Base-by-base conservation (phyloP, 2,113 vertebrate genomes). In the Stegostoma tigrinum region DNA sequence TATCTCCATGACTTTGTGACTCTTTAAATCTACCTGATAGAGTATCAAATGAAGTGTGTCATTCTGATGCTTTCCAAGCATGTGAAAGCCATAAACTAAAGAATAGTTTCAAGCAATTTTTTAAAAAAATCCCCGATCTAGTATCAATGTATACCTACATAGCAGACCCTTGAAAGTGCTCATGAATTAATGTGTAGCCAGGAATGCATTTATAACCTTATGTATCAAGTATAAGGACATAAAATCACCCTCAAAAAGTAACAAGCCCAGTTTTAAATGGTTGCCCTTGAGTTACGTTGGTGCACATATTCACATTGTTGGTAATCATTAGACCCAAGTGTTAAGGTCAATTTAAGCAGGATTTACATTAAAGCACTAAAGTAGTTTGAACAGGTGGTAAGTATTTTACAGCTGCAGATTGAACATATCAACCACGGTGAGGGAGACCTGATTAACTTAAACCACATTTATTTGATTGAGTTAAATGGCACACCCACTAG, bases 381-480 rank as follows among this genome's bases (percentile, higher is more conserved):
- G 89, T 91, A 91, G 89, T 91, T 91, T 91, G 89, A 91, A 91
- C 89, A 91, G 89, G 89, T 91, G 89, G 89, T 91, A 91, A 91
- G 30, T 91, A 91, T 91, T 91, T 91, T 91, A 38, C 61, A 91
- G 89, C 55, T 38, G 55, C 89, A 91, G 55, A 91, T 64, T 64
- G 89, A 91, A 91, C 6, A n/a, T 42, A 91, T 91, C 89, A 91
- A 66, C 89, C 5, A 64, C 0, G 89, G 89, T 91, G 55, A 91
- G 89, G 89, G 85, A 61, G 89, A 91, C 61, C 89, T 34, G 55
- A 66, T 91, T 91, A 91, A 91, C 89, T 64, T 91, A 91, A 91
- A 91, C 55, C 89, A 91, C 89, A 66, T 91, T 91, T n/a, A 64
- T 64, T 91, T 66, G 55, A 64, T 91, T 64, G 89, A 91, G 55